Base-by-base conservation (phyloP, 2,113 vertebrate species). In the Nerophis lumbriciformis region DNA sequence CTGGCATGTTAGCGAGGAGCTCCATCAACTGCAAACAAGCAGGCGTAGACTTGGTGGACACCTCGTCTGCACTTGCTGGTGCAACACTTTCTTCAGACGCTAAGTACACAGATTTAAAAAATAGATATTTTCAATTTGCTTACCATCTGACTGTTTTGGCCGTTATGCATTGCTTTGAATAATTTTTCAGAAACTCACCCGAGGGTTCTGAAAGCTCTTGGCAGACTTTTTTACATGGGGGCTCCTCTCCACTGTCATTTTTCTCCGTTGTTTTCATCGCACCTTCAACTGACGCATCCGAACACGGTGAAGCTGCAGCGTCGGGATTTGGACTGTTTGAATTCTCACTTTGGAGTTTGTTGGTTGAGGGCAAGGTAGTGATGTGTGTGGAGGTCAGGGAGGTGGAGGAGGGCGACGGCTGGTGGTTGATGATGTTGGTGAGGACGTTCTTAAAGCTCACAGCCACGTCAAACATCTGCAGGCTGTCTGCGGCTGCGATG, bases 401-500 rank as follows among this genome's bases (percentile, higher is more conserved):
- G 5, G 2, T 3, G 15, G 21, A 56, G 0, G 60, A 44, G 16
- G 1, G 16, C 0, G 63, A 6, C 0, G 66, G 28, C 0, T 86
- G 72, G 61, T 80, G 83, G 60, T 61, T 84, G 65, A 94, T 86
- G 0, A 97, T 88, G 44, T 81, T 91, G 42, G 87, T 87, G 48
- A 95, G 90, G 57, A 94, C 87, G 15, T 90, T 93, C 78, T 93
- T 95, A 72, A 94, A 95, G 6, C 93, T 90, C 1, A 93, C 88
- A 0, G 94, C 93, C 69, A 96, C 90, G 6, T 97, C 93, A n/a
- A 93, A 94, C 93, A 96, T 94, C 86, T 96, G 94, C 52, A 98
- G 89, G 80, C 89, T 94, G 81, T 94, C 93, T 0, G 95, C 94
- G 1, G 93, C 75, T 0, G 93, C 89, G 21, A 93, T 89, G 21